Conservation (phyloP, 2,888 invertebrate species). For the Thalpophila matura region DNA sequence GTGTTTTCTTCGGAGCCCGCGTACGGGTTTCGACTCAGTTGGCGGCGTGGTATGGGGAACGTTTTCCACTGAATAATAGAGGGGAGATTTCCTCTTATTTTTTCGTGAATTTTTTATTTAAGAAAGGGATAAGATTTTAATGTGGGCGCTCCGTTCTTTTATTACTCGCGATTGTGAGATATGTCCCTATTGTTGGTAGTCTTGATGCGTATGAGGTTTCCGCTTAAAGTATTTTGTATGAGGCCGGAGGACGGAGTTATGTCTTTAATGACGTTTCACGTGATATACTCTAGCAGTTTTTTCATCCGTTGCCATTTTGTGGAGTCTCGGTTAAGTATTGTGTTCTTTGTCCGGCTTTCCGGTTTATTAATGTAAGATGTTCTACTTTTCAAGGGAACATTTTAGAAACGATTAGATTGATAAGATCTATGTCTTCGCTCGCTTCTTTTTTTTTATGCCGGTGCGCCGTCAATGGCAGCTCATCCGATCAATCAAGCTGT, state of each 20-base stretch:
- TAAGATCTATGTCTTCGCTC: not conserved
- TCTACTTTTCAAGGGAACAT: conserved; percentile 7
- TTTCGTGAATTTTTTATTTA: conserved; percentile 91
- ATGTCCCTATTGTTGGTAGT: conserved; percentile 85
- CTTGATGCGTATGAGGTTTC: conserved; percentile 88
- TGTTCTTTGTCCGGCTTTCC: conserved; percentile 44
- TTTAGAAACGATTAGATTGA: conserved; percentile 18
- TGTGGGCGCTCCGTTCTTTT: conserved; percentile 88
- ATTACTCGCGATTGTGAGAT: conserved; percentile 88
- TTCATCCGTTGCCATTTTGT: conserved; percentile 67
- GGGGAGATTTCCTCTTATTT: conserved; percentile 88
- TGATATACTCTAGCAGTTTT: conserved; percentile 65
- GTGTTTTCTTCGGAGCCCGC: conserved; percentile 73
- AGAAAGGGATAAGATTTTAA: conserved; percentile 91
- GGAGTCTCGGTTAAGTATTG: conserved; percentile 58
- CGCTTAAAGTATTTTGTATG: conserved; percentile 89
- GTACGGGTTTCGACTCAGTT: conserved; percentile 67
- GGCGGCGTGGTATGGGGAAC: conserved; percentile 69
- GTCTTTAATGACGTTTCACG: conserved; percentile 84
- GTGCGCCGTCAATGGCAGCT: not conserved
- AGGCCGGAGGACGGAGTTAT: conserved; percentile 73
- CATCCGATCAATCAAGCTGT: conserved; percentile 56
- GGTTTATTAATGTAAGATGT: conserved; percentile 5
- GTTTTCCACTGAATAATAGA: conserved; percentile 86
- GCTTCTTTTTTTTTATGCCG: not conserved